Evolutionary conservation across 2,797 vertebrate genomes (phyloP).

Genomic region (Apogon talboti): DNA sequence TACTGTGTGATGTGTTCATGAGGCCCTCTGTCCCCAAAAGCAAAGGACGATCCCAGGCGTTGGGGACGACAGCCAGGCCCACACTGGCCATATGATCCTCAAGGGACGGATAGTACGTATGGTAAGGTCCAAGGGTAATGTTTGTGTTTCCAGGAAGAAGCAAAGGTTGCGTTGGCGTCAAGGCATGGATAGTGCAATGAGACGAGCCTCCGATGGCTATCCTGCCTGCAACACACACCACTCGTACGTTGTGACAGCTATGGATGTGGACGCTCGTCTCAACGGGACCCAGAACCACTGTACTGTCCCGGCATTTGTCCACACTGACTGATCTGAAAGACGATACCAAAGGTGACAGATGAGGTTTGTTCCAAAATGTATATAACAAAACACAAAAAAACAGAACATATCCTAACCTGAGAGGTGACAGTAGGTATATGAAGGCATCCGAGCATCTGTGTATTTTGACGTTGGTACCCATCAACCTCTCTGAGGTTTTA

Average conservation of each 20-base stretch:
- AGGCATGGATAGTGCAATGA: constrained; percentile 84
- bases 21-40: constrained; percentile 85
- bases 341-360: background rate
- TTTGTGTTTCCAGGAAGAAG: constrained; percentile 90
- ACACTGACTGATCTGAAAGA: constrained; percentile 89
- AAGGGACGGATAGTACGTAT: constrained; percentile 93
- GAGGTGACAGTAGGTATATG: constrained; percentile 95
- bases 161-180: constrained; percentile 91
- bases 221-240: constrained; percentile 88
- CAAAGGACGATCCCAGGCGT: constrained; percentile 91
- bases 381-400: rapidly evolving
- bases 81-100: constrained; percentile 97
- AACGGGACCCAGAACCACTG: constrained; percentile 94
- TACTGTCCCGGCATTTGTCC: constrained; percentile 93
- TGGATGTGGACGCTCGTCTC: constrained; percentile 90
- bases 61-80: constrained; percentile 94
- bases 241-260: constrained; percentile 88
- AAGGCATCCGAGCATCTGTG: constrained; percentile 94
- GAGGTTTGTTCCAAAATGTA: background rate
- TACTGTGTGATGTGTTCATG: constrained; percentile 2
- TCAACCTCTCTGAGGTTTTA: constrained; percentile 93
- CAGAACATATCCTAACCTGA: constrained; percentile 83
- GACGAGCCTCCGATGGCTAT: constrained; percentile 86
- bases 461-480: constrained; percentile 90
- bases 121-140: constrained; percentile 92